phyloP scores from a whole-genome alignment of 2,113 vertebrate species.

The Muntiacus muntjak region DNA sequence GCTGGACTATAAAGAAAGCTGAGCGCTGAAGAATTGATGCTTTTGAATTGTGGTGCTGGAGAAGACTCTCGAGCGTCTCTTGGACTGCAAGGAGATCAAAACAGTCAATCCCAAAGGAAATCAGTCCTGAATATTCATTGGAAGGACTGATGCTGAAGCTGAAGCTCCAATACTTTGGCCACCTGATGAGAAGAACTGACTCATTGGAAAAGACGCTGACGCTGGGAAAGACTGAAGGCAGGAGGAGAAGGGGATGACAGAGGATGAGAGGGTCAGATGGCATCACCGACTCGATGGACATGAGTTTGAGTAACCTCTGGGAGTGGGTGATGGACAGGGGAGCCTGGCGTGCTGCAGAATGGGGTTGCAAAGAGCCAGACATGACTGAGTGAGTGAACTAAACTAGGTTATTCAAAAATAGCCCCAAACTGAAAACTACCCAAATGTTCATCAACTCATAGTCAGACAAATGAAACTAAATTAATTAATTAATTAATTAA shows the following conservation, averaged over 20 bases:
- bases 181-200: rapidly evolving
- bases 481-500: too few species aligned
- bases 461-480: background rate
- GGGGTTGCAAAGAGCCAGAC: background rate
- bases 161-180: background rate
- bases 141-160: background rate
- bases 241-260: background rate
- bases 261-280: background rate
- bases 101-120: background rate
- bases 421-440: background rate
- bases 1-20: background rate
- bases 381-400: background rate
- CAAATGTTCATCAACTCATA: background rate
- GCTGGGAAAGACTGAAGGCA: background rate
- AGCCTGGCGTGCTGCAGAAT: background rate
- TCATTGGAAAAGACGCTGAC: background rate
- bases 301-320: background rate
- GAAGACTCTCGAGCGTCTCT: background rate
- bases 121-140: background rate
- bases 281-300: background rate
- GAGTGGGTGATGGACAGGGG: background rate
- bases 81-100: background rate
- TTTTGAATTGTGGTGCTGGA: background rate
- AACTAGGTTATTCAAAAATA: background rate
- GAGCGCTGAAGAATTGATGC: background rate